phyloP scores from a whole-genome alignment of 2,888 invertebrate species.

The Polydrusus pterygomalis region DNA sequence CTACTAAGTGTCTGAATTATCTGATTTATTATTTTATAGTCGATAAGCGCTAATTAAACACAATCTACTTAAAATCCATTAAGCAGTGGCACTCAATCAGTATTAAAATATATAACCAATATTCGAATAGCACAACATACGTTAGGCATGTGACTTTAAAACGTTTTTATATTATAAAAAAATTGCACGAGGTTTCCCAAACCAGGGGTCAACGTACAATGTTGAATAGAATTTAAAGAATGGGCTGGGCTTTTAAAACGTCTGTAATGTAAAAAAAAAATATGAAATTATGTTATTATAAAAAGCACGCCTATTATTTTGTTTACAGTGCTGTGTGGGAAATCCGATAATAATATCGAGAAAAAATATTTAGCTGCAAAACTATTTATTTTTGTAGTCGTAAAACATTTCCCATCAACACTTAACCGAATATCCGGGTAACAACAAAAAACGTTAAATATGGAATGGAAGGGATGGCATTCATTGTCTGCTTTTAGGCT shows the following conservation, averaged over 20 bases:
- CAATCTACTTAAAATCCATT: conserved; percentile 1
- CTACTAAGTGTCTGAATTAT: conserved; percentile 40
- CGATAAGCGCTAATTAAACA: conserved; percentile 44
- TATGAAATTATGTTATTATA: not conserved
- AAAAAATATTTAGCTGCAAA: no score
- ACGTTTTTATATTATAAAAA: conserved; percentile 12
- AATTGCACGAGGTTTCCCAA: not conserved
- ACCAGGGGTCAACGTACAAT: not conserved
- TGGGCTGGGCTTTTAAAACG: not conserved
- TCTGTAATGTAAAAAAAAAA: not conserved
- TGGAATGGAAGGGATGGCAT: no score
- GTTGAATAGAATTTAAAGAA: not conserved
- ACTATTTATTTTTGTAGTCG: no score
- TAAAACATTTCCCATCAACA: no score
- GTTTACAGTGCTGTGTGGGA: no score
- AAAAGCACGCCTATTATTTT: no score
- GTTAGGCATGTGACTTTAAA: conserved; percentile 5
- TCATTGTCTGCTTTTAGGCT: no score
- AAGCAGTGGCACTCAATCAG: conserved; percentile 40
- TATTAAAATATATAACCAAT: conserved; percentile 5
- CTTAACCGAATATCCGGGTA: no score
- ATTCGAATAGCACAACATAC: not conserved
- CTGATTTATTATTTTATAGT: conserved; percentile 42
- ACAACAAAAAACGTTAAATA: no score
- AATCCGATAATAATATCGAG: no score